Conservation (phyloP, 2,113 vertebrate species). For the Sorex araneus region DNA sequence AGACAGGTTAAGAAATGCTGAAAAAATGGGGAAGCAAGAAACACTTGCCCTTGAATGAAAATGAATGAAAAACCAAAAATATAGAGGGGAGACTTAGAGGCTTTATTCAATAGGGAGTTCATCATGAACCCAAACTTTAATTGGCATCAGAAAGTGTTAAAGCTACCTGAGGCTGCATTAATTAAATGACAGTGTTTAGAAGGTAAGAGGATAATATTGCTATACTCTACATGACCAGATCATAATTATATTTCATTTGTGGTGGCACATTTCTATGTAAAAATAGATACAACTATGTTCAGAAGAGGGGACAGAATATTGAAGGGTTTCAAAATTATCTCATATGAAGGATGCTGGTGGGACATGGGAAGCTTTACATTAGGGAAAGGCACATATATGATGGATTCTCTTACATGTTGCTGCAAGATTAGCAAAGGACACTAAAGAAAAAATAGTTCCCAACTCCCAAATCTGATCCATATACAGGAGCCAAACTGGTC, state of each 20-base stretch:
- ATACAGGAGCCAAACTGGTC: background rate
- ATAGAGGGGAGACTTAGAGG: constrained; percentile 2
- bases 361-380: background rate
- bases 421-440: constrained; percentile 6
- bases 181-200: constrained; percentile 41
- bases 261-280: constrained; percentile 48
- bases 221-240: background rate
- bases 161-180: background rate
- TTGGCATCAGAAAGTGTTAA: constrained; percentile 16
- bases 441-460: background rate
- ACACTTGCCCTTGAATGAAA: background rate
- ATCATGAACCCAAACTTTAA: constrained; percentile 23
- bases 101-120: background rate
- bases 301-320: background rate
- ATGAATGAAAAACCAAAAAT: constrained; percentile 43
- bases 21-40: background rate
- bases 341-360: background rate
- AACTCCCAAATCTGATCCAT: background rate
- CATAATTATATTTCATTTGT: constrained; percentile 28
- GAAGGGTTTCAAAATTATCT: constrained; percentile 18
- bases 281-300: constrained; percentile 26
- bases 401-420: background rate
- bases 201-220: background rate
- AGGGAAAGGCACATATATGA: background rate
- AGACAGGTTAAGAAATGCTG: background rate